Evolutionary conservation across 2,888 invertebrate species (phyloP).

Genomic region (Spodoptera littoralis): DNA sequence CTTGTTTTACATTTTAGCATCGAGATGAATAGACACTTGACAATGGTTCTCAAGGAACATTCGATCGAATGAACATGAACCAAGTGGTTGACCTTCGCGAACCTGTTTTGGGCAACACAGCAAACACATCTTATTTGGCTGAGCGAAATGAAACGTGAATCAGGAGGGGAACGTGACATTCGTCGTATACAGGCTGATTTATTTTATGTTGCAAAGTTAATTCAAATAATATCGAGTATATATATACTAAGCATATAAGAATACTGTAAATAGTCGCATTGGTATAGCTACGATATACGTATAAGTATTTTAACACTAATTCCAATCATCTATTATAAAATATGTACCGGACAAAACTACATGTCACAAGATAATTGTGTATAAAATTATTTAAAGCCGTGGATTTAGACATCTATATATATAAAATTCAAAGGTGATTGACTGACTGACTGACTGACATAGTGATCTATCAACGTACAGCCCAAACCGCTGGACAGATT

Average conservation of each 20-base stretch:
- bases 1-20: slow-evolving; percentile 8
- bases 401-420: background rate
- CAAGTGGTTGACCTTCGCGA: slow-evolving; percentile 75
- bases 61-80: slow-evolving; percentile 39
- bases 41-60: slow-evolving; percentile 39
- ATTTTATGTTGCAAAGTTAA: background rate
- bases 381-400: background rate
- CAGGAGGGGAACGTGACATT: slow-evolving; percentile 62
- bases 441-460: no score
- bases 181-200: slow-evolving; percentile 34
- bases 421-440: no score
- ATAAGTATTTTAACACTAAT: no score
- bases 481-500: no score
- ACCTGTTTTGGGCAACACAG: slow-evolving; percentile 72
- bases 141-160: slow-evolving; percentile 75
- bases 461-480: no score
- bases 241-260: no score
- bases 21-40: slow-evolving; percentile 42
- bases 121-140: slow-evolving; percentile 73
- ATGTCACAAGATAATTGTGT: no score
- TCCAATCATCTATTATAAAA: no score
- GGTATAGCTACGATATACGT: no score
- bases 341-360: no score
- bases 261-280: no score
- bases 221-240: no score